Base-by-base conservation (phyloP, 2,888 invertebrate species). In the Terebella lapidaria region DNA sequence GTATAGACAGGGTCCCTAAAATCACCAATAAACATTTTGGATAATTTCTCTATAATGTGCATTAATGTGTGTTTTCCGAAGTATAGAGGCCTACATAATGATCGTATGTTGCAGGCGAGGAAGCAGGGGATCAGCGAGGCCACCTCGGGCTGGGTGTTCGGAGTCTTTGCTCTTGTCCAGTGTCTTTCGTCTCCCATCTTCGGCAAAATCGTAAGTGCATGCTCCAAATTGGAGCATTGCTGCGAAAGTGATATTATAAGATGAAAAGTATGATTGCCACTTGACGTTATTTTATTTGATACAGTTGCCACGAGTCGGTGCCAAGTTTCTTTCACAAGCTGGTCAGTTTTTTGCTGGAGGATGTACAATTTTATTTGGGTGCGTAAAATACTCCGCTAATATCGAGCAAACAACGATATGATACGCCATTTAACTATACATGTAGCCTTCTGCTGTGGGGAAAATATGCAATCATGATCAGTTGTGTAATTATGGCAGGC, bases 101-200 rank as follows among this genome's bases (percentile, higher is more conserved):
- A n/a, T n/a, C n/a, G 24, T 49, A 49, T 51, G 70, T 81, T 84
- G 10, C 81, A 91, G 90, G 92, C 92, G 15, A 89, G 89, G 74
- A 85, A 84, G 62, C 92, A 91, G 82, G 88, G 89, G 5, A 90
- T 91, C 22, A 84, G 88, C 20, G 88, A 90, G 0, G 87, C 90
- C 10, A 89, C 91, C 73, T 91, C 90, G 76, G 92, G 93, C 0
- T 83, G 92, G 66, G 91, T 93, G 0, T 92, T 93, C 76, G 92
- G 92, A 1, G 84, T 91, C 47, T 92, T 91, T 80, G 91, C 92
- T 76, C 82, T 92, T 59, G 87, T 89, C 26, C 90, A 91, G 56
- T 91, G 91, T 78, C 74, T 91, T 28, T 85, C 90, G 61, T 91
- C 91, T 67, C 92, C 92, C 0, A 71, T 92, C 20, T 91, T 90